Conservation (phyloP, 2,113 vertebrate species). For the Coreoperca whiteheadi region DNA sequence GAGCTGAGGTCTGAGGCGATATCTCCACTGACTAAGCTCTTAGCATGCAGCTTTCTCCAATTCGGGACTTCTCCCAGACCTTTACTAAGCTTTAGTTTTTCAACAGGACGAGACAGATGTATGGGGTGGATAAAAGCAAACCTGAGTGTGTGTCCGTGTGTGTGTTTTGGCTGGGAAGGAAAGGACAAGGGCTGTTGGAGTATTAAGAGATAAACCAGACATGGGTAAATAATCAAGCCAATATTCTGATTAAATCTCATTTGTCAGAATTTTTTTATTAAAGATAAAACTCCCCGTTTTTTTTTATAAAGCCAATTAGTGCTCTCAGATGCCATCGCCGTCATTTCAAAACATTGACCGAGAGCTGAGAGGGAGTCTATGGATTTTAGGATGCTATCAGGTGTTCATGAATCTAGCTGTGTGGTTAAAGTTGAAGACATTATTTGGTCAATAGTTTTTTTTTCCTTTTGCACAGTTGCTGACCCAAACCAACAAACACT, state of each 20-base stretch:
- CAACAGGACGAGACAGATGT: slow-evolving; percentile 57
- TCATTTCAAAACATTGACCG: not conserved
- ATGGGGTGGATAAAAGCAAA: slow-evolving; percentile 40
- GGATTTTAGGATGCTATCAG: not conserved
- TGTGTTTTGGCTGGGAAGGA: not conserved
- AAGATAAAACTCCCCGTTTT: slow-evolving; percentile 30
- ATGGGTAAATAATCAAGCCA: slow-evolving; percentile 13
- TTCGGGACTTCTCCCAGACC: slow-evolving; percentile 56
- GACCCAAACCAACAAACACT: not conserved
- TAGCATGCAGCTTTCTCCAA: slow-evolving; percentile 50
- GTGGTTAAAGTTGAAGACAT: not conserved
- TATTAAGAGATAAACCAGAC: slow-evolving; percentile 34
- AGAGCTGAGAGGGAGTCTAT: not conserved
- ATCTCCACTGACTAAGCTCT: slow-evolving; percentile 51
- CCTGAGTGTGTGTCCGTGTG: not conserved
- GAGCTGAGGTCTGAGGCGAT: slow-evolving; percentile 63
- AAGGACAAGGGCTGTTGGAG: slow-evolving; percentile 15
- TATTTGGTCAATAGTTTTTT: not conserved
- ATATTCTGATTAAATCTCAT: slow-evolving; percentile 44
- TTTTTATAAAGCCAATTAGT: slow-evolving; percentile 5
- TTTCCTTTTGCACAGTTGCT: not conserved
- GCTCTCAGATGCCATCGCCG: not conserved
- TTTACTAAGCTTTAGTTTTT: slow-evolving; percentile 76
- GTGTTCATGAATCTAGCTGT: not conserved
- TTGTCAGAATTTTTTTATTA: slow-evolving; percentile 32